phyloP scores from a whole-genome alignment of 2,113 vertebrate species.

The Dascyllus trimaculatus region DNA sequence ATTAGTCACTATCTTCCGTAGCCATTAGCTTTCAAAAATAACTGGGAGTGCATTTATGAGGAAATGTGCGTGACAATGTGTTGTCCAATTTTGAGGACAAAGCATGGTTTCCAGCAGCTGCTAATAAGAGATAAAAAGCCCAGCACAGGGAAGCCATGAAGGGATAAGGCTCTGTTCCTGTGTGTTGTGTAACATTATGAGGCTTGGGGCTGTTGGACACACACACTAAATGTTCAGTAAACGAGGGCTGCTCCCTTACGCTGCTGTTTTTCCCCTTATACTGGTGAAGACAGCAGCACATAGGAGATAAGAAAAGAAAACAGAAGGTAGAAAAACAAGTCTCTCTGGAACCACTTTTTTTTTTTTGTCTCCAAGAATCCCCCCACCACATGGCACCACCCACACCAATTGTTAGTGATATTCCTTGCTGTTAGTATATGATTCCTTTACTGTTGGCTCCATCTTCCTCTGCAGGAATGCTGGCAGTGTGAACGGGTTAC shows the following conservation, averaged over 20 bases:
- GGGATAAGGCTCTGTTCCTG: constrained; percentile 6
- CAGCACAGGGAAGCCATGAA: neutral
- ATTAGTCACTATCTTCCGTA: neutral
- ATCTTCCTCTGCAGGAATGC: constrained; percentile 45
- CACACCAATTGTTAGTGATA: constrained; percentile 47
- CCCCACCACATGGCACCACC: constrained; percentile 41
- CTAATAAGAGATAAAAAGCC: constrained; percentile 8
- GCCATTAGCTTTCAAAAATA: neutral
- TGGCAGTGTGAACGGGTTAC: constrained; percentile 50
- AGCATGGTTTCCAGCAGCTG: constrained; percentile 24
- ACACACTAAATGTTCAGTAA: constrained; percentile 13
- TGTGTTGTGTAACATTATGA: neutral
- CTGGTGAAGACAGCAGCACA: neutral
- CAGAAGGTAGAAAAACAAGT: neutral
- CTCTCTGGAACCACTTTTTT: neutral
- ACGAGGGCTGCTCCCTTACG: neutral
- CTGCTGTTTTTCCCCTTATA: neutral
- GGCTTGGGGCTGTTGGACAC: constrained; percentile 1
- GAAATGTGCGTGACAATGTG: constrained; percentile 1
- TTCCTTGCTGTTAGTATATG: constrained; percentile 7
- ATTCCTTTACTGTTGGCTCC: constrained; percentile 6
- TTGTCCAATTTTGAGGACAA: neutral
- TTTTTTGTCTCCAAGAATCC: neutral
- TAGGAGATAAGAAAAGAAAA: neutral
- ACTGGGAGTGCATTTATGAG: neutral